Base-by-base conservation (phyloP, 2,113 vertebrate genomes). In the Neolamprologus sp. region DNA sequence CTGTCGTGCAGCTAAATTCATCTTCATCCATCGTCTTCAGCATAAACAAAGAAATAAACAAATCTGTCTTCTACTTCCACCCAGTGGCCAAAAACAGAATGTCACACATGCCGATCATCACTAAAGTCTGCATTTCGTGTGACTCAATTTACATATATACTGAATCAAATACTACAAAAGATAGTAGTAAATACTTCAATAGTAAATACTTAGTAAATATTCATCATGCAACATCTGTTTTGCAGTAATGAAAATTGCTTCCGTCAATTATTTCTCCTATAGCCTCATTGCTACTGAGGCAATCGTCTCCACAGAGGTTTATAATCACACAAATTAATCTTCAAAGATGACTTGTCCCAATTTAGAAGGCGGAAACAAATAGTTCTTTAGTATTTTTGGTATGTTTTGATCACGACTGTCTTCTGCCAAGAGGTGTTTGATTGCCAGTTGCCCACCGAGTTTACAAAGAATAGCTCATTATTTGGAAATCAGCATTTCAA, bases 21-120 rank as follows among this genome's bases (percentile, higher is more conserved):
- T 53, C 42, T 37, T 5, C 33, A 35, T 80, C 17, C 19, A 16
- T 10, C 3, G 26, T 81, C 81, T 47, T n/a, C 19, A 28, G 7
- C 11, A 49, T 2, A 21, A 19, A 4, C 33, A 80, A 33, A 42
- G 37, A 14, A 53, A 37, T 6, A 7, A 49, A 75, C 14, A 80
- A 53, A 81, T 81, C 21, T 19, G 86, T 92, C 68, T 80, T 94
- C 80, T 94, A 93, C 88, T 81, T 75, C 95, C 94, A 95, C 82
- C 94, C 79, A 93, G 93, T 93, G 95, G 91, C 68, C 26, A 73
- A 83, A 60, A 53, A n/a, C 8, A 21, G 78, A 89, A 92, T 7
- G 12, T 54, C 58, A 81, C 26, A 14, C 37, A 16, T 9, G 6
- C 28, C 4, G 26, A 19, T 51, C 26, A 6, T 23, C 40, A 13